These are phyloP conservation scores for Silurus aristotelis DNA, from an alignment of 2,797 vertebrate species.

Conservation along the genomic window DNA sequence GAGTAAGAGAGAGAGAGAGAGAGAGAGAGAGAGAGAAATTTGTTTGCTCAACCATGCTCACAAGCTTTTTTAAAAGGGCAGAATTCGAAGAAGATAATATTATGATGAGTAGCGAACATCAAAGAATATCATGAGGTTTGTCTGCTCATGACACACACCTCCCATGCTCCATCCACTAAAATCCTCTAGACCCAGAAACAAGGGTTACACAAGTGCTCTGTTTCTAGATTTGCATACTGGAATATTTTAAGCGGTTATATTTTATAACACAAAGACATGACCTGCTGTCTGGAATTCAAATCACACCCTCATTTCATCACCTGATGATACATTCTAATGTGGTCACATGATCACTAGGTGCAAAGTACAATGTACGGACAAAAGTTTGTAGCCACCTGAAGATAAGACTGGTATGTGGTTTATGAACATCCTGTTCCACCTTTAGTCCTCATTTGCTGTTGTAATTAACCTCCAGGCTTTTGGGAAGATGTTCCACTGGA, in stretches of 20 bases:
- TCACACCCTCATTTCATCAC: too few relatives aligned
- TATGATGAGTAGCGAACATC: background rate
- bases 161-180: background rate
- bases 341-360: too few relatives aligned
- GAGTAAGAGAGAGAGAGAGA: background rate
- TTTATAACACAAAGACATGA: too few relatives aligned
- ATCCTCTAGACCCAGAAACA: background rate
- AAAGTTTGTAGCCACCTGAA: too few relatives aligned
- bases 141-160: slow-evolving; percentile 5
- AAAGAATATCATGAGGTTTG: background rate
- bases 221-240: background rate
- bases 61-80: background rate
- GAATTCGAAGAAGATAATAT: background rate
- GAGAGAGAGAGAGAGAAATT: background rate
- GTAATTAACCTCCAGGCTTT: too few relatives aligned
- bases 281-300: background rate
- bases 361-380: too few relatives aligned
- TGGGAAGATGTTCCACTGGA: too few relatives aligned
- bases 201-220: background rate
- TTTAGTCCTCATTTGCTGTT: too few relatives aligned
- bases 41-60: background rate
- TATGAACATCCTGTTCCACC: too few relatives aligned
- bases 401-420: too few relatives aligned
- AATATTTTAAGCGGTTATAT: background rate
- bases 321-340: too few relatives aligned